Conservation (phyloP, 2,113 vertebrate genomes). For the Merops nubicus region DNA sequence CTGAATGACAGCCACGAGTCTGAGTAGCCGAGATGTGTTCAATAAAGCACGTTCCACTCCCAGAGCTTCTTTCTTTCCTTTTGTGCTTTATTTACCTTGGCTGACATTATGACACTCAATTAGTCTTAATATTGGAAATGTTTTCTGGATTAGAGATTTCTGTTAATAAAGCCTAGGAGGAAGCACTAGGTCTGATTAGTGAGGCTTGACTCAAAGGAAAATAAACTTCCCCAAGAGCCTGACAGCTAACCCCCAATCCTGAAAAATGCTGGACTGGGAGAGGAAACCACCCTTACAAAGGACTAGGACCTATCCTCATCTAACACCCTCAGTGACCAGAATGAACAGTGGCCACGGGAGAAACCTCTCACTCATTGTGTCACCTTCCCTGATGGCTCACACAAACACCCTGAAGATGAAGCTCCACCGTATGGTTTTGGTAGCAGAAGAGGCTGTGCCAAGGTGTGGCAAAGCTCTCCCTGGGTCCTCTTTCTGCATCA, state of each 20-base stretch:
- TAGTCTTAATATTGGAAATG: slow-evolving; percentile 50
- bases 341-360: rapidly evolving
- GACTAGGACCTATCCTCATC: not conserved
- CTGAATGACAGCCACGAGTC: not conserved
- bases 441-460: not conserved
- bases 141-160: slow-evolving; percentile 53
- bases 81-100: slow-evolving; percentile 34
- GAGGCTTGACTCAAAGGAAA: slow-evolving; percentile 9
- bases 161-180: slow-evolving; percentile 15
- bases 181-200: not conserved
- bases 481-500: not conserved
- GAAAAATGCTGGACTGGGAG: not conserved
- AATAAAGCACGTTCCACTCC: not conserved
- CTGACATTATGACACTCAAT: slow-evolving; percentile 47
- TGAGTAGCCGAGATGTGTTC: not conserved
- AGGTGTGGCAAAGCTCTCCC: not conserved
- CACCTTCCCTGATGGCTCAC: not conserved
- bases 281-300: not conserved
- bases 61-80: slow-evolving; percentile 33
- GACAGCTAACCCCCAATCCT: not conserved
- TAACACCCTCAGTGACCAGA: not conserved
- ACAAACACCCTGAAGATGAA: not conserved
- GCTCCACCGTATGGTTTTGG: rapidly evolving
- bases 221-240: not conserved
- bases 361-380: not conserved